phyloP scores from a whole-genome alignment of 2,888 invertebrate species.

The Drosophila stalkeri region DNA sequence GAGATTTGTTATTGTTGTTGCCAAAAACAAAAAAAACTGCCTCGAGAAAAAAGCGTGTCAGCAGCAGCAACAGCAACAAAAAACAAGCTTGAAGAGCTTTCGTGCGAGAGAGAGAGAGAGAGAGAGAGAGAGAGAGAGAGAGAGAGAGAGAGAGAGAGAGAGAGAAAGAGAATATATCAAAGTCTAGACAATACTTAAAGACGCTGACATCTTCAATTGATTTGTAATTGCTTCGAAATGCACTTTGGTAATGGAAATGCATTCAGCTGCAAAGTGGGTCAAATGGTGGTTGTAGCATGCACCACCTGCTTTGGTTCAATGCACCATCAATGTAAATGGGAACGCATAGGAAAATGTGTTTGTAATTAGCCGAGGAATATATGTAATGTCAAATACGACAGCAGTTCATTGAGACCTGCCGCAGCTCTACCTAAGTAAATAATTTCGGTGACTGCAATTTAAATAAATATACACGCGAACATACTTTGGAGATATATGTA shows the following conservation, averaged over 20 bases:
- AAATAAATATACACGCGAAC: slow-evolving; percentile 47
- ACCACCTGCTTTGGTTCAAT: slow-evolving; percentile 47
- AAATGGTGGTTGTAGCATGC: slow-evolving; percentile 41
- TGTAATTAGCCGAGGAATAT: slow-evolving; percentile 46
- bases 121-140: neutral
- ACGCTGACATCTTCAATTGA: slow-evolving; percentile 72
- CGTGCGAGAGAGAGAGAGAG: slow-evolving; percentile 1
- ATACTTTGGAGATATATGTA: slow-evolving; percentile 1
- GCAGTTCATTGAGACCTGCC: slow-evolving; percentile 30
- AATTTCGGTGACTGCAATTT: slow-evolving; percentile 45
- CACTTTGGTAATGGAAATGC: slow-evolving; percentile 47
- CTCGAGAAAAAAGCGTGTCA: slow-evolving; percentile 37
- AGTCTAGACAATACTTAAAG: slow-evolving; percentile 24
- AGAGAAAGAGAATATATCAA: neutral
- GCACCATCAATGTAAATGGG: slow-evolving; percentile 24
- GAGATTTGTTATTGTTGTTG: slow-evolving; percentile 50
- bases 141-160: neutral
- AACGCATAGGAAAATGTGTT: slow-evolving; percentile 6
- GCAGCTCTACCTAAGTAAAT: slow-evolving; percentile 49
- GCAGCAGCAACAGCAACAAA: slow-evolving; percentile 12
- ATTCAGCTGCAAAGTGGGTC: slow-evolving; percentile 59
- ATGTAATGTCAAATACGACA: slow-evolving; percentile 36
- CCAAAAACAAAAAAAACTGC: slow-evolving; percentile 43
- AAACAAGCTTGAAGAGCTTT: slow-evolving; percentile 22
- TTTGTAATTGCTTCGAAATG: slow-evolving; percentile 59